Percentiles rank a stretch among this genome's conserved stretches.
Evolutionary conservation across 2,797 vertebrate species (phyloP).

Genomic region (Glyptemys insculpta): DNA sequence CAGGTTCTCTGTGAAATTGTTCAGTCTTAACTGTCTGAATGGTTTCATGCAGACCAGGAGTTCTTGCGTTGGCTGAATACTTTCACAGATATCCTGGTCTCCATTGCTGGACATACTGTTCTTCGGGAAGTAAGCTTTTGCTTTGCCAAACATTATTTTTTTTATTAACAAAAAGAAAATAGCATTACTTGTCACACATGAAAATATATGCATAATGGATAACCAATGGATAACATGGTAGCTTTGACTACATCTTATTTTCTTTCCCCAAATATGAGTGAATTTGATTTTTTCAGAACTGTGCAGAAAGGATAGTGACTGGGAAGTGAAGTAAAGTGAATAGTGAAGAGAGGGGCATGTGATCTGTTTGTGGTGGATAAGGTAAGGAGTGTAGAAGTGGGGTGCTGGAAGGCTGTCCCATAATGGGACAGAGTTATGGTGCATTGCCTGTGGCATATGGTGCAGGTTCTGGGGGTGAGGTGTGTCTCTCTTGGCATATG

Average conservation of each 20-base stretch:
- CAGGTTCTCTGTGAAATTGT: neutral
- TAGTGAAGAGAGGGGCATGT: no score
- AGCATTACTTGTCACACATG: neutral
- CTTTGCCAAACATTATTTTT: neutral
- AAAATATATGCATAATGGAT: neutral
- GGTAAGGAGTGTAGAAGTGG: no score
- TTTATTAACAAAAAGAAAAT: neutral
- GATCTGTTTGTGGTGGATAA: no score
- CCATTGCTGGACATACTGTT: neutral
- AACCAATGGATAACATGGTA: neutral
- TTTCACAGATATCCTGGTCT: neutral
- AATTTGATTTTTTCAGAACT: neutral
- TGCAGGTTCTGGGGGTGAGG: no score
- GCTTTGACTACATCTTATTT: neutral
- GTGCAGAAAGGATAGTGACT: no score
- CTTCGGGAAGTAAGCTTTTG: neutral
- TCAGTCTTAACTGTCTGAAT: neutral
- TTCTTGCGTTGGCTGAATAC: constrained; percentile 46
- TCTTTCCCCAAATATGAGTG: neutral
- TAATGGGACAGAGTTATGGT: no score
- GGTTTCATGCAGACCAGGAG: constrained; percentile 42
- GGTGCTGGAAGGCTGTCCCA: no score
- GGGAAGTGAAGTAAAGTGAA: no score
- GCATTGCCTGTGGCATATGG: no score
- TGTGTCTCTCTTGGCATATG: no score